Conservation (phyloP, 2,797 vertebrate species). For the Girardinus metallicus region DNA sequence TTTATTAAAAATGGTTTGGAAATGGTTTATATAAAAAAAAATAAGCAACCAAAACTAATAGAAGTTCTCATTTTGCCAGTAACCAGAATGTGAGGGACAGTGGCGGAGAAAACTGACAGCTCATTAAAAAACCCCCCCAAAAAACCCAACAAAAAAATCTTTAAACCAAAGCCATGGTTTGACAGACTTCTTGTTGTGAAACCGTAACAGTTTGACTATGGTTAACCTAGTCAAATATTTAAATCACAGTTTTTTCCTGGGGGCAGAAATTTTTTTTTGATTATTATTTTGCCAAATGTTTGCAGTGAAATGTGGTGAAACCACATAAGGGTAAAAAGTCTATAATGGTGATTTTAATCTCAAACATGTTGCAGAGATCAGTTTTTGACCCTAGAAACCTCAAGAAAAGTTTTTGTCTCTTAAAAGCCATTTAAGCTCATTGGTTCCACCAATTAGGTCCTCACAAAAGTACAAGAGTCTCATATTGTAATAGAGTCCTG, state of each 20-base stretch:
- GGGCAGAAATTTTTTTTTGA: background rate
- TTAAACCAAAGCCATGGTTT: background rate
- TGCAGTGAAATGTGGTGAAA: background rate
- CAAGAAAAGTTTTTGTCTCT: background rate
- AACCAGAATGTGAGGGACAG: background rate
- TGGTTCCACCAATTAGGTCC: background rate
- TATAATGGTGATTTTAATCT: too few species aligned
- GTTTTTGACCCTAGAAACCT: background rate
- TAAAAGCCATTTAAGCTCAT: conserved; percentile 1
- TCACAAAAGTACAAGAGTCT: background rate
- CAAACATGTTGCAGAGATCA: background rate
- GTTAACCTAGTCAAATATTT: background rate
- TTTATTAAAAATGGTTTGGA: too few species aligned
- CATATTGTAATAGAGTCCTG: background rate
- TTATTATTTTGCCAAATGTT: background rate
- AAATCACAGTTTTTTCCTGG: background rate
- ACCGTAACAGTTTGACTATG: background rate
- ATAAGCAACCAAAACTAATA: background rate
- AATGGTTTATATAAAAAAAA: too few species aligned
- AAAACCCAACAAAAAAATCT: too few species aligned
- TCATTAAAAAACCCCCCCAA: background rate
- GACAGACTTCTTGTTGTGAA: background rate
- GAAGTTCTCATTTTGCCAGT: background rate
- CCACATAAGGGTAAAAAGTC: background rate
- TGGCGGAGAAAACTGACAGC: background rate